Evolutionary conservation across 2,888 invertebrate genomes (phyloP).

Genomic region (Eledona agricola): DNA sequence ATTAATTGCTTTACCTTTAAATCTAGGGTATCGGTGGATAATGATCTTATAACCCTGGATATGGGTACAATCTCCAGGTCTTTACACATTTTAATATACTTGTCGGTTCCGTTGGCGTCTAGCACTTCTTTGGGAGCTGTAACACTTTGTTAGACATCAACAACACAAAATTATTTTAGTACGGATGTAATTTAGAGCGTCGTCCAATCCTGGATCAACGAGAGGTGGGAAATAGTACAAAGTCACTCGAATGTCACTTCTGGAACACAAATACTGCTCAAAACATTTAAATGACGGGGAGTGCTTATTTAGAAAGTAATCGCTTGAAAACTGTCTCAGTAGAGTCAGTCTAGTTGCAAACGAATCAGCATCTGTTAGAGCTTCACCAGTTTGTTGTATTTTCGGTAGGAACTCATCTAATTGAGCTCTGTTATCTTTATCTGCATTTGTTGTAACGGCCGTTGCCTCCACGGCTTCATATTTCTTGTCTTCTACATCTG

Average conservation of each 20-base stretch:
- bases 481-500: slow-evolving; percentile 1
- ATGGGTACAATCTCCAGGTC: slow-evolving; percentile 58
- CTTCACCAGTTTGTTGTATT: not conserved
- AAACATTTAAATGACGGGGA: slow-evolving; percentile 59
- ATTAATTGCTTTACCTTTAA: slow-evolving; percentile 51
- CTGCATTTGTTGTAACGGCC: not conserved
- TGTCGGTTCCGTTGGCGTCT: slow-evolving; percentile 55
- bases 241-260: slow-evolving; percentile 62
- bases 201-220: slow-evolving; percentile 59
- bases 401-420: no score
- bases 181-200: slow-evolving; percentile 56
- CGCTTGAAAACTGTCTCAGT: slow-evolving; percentile 7
- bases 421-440: not conserved
- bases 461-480: not conserved
- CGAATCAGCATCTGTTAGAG: not conserved
- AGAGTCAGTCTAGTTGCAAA: not conserved
- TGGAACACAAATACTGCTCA: slow-evolving; percentile 58
- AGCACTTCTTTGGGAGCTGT: slow-evolving; percentile 47
- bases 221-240: slow-evolving; percentile 62
- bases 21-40: slow-evolving; percentile 52
- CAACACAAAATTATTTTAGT: slow-evolving; percentile 10
- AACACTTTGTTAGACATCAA: slow-evolving; percentile 7
- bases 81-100: slow-evolving; percentile 58
- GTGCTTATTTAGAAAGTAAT: slow-evolving; percentile 50
- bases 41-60: slow-evolving; percentile 51